Conservation (phyloP, 2,797 vertebrate genomes). For the Tachyglossus aculeatus region DNA sequence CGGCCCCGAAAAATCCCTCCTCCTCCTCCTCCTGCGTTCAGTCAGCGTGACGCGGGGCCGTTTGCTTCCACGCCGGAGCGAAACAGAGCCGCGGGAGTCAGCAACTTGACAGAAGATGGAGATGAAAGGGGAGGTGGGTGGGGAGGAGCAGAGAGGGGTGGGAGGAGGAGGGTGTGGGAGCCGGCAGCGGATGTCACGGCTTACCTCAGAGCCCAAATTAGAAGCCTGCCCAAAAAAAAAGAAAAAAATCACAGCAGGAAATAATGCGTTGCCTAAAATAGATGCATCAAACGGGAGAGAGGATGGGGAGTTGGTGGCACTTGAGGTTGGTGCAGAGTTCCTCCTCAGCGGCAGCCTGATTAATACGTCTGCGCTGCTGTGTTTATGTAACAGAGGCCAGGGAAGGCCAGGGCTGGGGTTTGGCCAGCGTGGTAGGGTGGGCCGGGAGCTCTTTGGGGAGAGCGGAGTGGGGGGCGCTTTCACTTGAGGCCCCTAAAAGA, state of each 20-base stretch:
- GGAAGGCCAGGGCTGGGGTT: constrained; percentile 62
- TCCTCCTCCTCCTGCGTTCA: no score
- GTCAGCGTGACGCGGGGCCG: no score
- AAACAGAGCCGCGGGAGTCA: not conserved
- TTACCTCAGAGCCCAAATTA: constrained; percentile 95
- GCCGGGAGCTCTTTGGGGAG: constrained; percentile 29
- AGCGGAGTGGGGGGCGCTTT: no score
- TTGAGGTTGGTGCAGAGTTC: constrained; percentile 71
- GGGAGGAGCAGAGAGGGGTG: constrained; percentile 43
- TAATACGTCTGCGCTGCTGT: constrained; percentile 59
- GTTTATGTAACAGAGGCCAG: constrained; percentile 67
- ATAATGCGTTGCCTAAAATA: constrained; percentile 85
- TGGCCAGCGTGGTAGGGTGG: constrained; percentile 45
- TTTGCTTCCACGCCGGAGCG: not conserved
- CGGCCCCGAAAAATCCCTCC: not conserved
- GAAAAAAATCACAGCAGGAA: constrained; percentile 87
- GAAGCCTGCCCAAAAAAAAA: constrained; percentile 79
- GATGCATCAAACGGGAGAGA: constrained; percentile 73
- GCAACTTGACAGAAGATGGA: constrained; percentile 17
- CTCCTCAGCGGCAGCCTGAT: constrained; percentile 70
- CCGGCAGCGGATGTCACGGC: constrained; percentile 82
- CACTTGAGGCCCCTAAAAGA: no score
- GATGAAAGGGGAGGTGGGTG: constrained; percentile 48
- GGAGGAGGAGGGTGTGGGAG: constrained; percentile 53
- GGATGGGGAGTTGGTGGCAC: constrained; percentile 74